Conservation (phyloP, 2,888 invertebrate species). For the Phoenoteleia sp. region DNA sequence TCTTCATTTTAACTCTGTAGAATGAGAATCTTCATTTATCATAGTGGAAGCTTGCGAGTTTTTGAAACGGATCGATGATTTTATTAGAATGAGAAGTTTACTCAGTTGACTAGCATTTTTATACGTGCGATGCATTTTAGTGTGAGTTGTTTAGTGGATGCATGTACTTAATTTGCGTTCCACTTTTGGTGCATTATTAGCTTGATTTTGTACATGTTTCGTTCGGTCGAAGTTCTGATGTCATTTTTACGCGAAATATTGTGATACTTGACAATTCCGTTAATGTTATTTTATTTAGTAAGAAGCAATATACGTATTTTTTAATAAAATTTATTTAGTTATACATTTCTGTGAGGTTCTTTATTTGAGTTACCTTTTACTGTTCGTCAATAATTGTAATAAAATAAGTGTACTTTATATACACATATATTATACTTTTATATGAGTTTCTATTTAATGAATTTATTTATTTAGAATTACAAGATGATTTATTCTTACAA, state of each 20-base stretch:
- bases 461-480: too few species aligned
- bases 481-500: too few species aligned
- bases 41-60: background rate
- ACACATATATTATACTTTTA: too few species aligned
- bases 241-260: slow-evolving; percentile 42
- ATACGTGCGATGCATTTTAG: background rate
- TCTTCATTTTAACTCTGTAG: too few species aligned
- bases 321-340: slow-evolving; percentile 42
- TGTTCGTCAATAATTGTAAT: too few species aligned
- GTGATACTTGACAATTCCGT: slow-evolving; percentile 42
- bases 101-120: background rate
- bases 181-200: background rate
- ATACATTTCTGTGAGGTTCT: background rate
- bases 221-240: background rate
- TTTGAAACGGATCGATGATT: background rate
- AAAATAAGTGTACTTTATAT: too few species aligned
- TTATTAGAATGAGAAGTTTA: background rate
- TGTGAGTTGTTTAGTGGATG: background rate
- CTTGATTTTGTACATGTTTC: slow-evolving; percentile 13
- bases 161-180: background rate
- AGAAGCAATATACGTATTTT: slow-evolving; percentile 43
- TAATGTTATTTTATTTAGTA: slow-evolving; percentile 38
- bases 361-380: background rate
- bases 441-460: too few species aligned
- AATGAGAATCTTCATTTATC: too few species aligned